phyloP scores from a whole-genome alignment of 2,113 vertebrate genomes.

The Triplophysa dalaica region DNA sequence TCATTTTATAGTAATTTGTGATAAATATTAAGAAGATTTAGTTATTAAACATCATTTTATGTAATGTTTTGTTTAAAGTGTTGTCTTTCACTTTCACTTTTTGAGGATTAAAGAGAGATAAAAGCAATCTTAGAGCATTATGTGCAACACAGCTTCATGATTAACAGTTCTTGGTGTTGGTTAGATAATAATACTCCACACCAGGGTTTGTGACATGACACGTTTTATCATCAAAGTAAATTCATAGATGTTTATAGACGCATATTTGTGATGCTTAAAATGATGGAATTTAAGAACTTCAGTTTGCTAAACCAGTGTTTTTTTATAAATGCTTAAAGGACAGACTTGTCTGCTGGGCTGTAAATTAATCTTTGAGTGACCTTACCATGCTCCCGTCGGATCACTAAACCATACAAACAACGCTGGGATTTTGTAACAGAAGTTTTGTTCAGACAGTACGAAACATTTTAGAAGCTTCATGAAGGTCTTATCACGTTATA shows the following conservation, averaged over 20 bases:
- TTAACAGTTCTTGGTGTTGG: conserved; percentile 21
- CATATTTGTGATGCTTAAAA: not conserved
- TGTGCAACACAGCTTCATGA: not conserved
- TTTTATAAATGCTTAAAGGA: not conserved
- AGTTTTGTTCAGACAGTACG: conserved; percentile 61
- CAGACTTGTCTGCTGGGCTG: conserved; percentile 4
- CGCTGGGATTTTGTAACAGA: conserved; percentile 55
- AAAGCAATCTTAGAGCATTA: conserved; percentile 28
- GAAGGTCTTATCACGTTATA: conserved; percentile 65
- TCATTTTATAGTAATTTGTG: too few species aligned
- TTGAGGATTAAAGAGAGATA: conserved; percentile 37
- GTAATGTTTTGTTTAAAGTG: not conserved
- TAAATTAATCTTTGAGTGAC: not conserved
- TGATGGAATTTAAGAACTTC: not conserved
- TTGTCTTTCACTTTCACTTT: conserved; percentile 15
- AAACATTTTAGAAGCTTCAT: conserved; percentile 47
- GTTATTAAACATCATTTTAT: not conserved
- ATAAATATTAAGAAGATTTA: not conserved
- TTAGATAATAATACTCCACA: not conserved
- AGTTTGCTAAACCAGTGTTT: not conserved
- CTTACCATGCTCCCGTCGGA: conserved; percentile 32
- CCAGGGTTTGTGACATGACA: conserved; percentile 16
- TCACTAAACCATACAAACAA: conserved; percentile 59
- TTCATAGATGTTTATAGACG: not conserved
- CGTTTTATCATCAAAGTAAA: not conserved